These are phyloP conservation scores for Actenoides hombroni DNA, from an alignment of 2,113 vertebrate species.

Conservation along the genomic window DNA sequence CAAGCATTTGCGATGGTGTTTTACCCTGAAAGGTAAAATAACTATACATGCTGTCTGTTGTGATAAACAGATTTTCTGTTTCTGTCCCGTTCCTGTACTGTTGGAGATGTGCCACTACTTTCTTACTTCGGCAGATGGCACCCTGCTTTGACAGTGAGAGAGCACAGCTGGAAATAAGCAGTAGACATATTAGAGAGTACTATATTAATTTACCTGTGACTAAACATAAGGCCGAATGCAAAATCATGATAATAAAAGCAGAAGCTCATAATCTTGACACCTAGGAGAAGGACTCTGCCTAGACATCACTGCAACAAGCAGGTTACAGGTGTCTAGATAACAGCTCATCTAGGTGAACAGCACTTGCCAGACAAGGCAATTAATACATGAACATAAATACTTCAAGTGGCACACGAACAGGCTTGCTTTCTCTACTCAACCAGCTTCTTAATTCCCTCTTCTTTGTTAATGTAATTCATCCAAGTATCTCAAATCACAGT, in stretches of 20 bases:
- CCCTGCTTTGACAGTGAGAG: accelerated
- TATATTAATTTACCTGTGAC: neutral
- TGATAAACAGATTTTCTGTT: neutral
- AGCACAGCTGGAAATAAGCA: neutral
- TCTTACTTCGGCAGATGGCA: neutral
- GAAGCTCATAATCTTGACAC: neutral
- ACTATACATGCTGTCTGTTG: neutral
- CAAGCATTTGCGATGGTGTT: neutral
- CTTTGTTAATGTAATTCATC: neutral
- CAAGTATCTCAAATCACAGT: neutral
- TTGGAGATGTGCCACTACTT: neutral
- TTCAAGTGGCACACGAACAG: neutral
- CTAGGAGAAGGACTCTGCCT: neutral
- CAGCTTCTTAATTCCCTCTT: neutral
- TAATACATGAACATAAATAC: neutral
- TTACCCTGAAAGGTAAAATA: neutral
- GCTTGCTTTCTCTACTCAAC: neutral
- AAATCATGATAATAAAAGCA: neutral
- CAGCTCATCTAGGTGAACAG: neutral
- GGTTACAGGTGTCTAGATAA: neutral
- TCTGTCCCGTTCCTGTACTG: neutral
- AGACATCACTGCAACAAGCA: neutral
- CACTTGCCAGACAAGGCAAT: neutral
- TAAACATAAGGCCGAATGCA: neutral
- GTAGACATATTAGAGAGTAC: neutral